phyloP scores from a whole-genome alignment of 2,797 vertebrate species.

The Microhierax caerulescens region DNA sequence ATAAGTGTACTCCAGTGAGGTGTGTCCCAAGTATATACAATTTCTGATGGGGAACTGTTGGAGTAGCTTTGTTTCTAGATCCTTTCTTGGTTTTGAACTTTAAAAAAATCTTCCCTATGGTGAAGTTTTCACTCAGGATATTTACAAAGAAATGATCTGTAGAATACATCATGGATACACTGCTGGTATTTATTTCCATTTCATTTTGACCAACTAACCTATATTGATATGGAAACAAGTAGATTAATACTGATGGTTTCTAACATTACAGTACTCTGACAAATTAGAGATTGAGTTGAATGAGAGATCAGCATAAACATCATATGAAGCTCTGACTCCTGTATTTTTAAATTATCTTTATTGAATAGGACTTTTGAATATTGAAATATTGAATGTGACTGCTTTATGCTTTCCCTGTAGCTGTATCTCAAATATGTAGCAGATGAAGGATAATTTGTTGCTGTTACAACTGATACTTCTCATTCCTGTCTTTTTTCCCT shows the following conservation, averaged over 20 bases:
- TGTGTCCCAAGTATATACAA: background rate
- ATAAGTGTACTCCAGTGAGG: background rate
- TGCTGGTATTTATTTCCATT: background rate
- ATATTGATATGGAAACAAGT: background rate
- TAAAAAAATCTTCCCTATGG: background rate
- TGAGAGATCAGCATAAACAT: background rate
- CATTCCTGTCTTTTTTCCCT: background rate
- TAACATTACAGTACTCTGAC: background rate
- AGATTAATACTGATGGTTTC: background rate
- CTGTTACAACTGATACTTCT: background rate
- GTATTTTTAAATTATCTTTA: background rate
- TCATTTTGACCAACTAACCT: background rate
- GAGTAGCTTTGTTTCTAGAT: background rate
- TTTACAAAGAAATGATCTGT: background rate
- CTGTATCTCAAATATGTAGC: background rate
- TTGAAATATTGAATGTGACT: too few species aligned
- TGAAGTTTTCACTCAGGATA: background rate
- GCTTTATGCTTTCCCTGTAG: background rate
- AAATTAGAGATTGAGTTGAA: background rate
- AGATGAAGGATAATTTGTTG: background rate
- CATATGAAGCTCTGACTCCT: background rate
- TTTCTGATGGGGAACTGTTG: background rate
- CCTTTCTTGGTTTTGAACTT: background rate
- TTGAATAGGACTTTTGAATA: background rate
- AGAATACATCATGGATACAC: background rate